phyloP scores from a whole-genome alignment of 2,888 invertebrate genomes.

The Smittia aterrima region DNA sequence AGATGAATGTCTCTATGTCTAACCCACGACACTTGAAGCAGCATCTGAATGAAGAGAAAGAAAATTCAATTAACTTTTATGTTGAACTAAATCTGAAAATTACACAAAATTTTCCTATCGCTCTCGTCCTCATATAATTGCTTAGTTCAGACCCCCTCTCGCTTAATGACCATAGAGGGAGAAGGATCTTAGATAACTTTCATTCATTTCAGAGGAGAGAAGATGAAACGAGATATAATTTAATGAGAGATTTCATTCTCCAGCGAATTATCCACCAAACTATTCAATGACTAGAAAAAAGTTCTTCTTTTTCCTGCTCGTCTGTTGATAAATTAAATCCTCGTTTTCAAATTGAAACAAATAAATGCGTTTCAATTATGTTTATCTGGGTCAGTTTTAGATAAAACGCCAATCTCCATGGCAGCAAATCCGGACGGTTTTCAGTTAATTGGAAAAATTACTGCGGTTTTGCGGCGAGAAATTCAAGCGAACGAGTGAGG shows the following conservation, averaged over 20 bases:
- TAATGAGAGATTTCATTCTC: slow-evolving; percentile 6
- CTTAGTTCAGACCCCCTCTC: background rate
- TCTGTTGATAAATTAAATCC: slow-evolving; percentile 17
- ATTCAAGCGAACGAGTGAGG: background rate
- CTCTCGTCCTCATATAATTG: background rate
- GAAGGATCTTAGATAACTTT: slow-evolving; percentile 2
- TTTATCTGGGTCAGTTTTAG: slow-evolving; percentile 20
- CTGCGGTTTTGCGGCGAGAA: background rate
- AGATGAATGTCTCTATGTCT: slow-evolving; percentile 86
- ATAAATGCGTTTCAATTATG: slow-evolving; percentile 22
- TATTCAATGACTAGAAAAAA: background rate
- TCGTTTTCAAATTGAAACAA: slow-evolving; percentile 14
- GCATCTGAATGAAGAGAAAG: slow-evolving; percentile 54
- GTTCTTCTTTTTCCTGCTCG: no score
- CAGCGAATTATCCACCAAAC: background rate
- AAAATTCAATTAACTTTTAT: slow-evolving; percentile 41
- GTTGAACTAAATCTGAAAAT: slow-evolving; percentile 31
- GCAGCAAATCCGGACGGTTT: background rate
- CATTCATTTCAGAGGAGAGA: background rate
- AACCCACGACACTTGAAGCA: slow-evolving; percentile 87
- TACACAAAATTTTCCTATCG: slow-evolving; percentile 11
- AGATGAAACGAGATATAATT: slow-evolving; percentile 2
- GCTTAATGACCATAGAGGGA: slow-evolving; percentile 31
- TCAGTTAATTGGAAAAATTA: slow-evolving; percentile 28
- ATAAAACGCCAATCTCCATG: background rate